These are phyloP conservation scores for Gadus chalcogrammus DNA, from an alignment of 2,113 vertebrate genomes.

Conservation along the genomic window DNA sequence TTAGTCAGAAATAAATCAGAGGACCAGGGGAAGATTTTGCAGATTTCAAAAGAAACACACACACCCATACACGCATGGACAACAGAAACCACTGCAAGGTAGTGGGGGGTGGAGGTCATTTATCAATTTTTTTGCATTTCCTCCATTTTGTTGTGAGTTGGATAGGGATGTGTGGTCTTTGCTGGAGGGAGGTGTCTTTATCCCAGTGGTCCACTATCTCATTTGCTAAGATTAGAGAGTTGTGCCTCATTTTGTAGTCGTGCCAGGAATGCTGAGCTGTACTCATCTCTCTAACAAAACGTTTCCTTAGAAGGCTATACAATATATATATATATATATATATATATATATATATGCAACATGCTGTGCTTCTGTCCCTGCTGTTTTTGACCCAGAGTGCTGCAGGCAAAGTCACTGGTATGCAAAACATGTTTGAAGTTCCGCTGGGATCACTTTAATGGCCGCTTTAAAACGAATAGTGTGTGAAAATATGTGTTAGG, in stretches of 20 bases:
- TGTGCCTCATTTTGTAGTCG: constrained; percentile 53
- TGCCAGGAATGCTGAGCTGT: constrained; percentile 54
- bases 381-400: constrained; percentile 56
- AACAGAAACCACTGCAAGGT: not conserved
- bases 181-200: constrained; percentile 11
- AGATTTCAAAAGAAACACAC: too few relatives aligned
- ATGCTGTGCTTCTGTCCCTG: constrained; percentile 49
- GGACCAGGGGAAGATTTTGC: too few relatives aligned
- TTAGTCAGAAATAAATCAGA: too few relatives aligned
- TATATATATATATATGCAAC: constrained; percentile 11
- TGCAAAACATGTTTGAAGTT: constrained; percentile 71
- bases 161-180: not conserved
- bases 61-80: not conserved
- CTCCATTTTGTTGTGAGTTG: constrained; percentile 1
- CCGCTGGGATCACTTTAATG: constrained; percentile 69
- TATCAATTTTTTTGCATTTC: constrained; percentile 27
- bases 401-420: constrained; percentile 57
- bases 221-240: constrained; percentile 46
- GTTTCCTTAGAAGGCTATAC: constrained; percentile 73
- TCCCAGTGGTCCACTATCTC: constrained; percentile 27
- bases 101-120: constrained; percentile 30
- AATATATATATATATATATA: constrained; percentile 8
- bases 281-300: constrained; percentile 37
- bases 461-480: constrained; percentile 55
- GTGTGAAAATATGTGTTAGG: constrained; percentile 62